Evolutionary conservation across 2,888 invertebrate species (phyloP), one percentile per base, ranked within the genome.

Genomic region (Machimus atricapillus): DNA sequence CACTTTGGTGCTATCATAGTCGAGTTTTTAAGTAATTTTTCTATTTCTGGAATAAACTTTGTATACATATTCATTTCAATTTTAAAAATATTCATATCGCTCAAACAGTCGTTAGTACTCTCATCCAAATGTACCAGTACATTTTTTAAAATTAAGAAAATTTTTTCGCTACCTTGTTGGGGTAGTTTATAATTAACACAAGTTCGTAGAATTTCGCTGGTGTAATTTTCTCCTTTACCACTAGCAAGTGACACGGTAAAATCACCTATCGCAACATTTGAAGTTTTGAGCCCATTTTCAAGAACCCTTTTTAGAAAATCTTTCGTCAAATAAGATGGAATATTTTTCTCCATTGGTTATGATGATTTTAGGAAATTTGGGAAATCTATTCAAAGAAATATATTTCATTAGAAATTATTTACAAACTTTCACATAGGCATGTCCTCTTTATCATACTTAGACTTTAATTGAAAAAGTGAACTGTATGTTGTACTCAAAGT

Each of bases 31-130:
- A 90, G 23, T 93, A 90, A 85, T 92, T 90, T 89, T 93, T 93
- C 92, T 88, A 93, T 90, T 87, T 91, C 91, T 37, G 93, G 93
- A 43, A 93, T 90, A 12, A 93, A 92, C 89, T 91, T 91, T 12
- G 90, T 91, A 43, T 90, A 94, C 91, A 94, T 93, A 89, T 92
- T 91, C 37, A 91, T 92, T 90, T 94, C 93, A 56, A 92, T 58
- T 92, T 93, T 88, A 92, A 90, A 89, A 93, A 93, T 9, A 93
- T 92, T 2, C 93, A 93, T 73, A 23, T 92, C 46, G 93, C 73
- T 5, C 0, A 19, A 93, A 93, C 90, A 90, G 93, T 66, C 93
- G 91, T 56, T 93, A 91, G 46, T 7, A 90, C 90, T 56, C 92
- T 92, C 23, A 94, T 94, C 0, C 90, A 89, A 4, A 87, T 91